Percentiles rank a stretch among this genome's conserved stretches.
Conservation (phyloP, 2,113 vertebrate species). For the Balaeniceps rex region DNA sequence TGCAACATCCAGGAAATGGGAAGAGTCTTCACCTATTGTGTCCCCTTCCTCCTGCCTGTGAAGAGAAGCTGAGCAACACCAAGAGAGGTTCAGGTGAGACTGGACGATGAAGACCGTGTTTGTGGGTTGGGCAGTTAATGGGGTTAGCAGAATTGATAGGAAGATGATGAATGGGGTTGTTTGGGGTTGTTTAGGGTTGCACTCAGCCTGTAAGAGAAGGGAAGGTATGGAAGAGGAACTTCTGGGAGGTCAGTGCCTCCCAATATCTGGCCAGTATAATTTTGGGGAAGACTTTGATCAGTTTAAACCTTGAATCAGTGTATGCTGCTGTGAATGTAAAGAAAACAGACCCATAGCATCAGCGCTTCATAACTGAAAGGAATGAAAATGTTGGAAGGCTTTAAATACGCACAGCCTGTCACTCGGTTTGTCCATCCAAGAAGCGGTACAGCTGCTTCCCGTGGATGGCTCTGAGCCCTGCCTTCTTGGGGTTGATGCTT, state of each 20-base stretch:
- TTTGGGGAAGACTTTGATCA: not conserved
- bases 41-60: accelerated
- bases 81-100: not conserved
- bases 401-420: accelerated
- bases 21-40: accelerated
- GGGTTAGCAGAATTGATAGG: no score
- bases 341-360: no score
- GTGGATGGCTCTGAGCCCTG: not conserved
- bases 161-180: no score
- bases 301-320: not conserved
- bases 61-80: not conserved
- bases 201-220: accelerated
- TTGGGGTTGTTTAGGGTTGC: accelerated
- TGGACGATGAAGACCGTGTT: accelerated
- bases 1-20: accelerated
- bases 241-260: not conserved
- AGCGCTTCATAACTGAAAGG: accelerated
- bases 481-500: not conserved
- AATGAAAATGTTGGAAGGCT: accelerated
- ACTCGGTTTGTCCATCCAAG: not conserved
- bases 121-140: not conserved
- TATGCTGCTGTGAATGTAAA: not conserved
- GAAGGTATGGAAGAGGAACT: not conserved
- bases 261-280: accelerated
- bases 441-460: not conserved